Conservation (phyloP, 2,888 invertebrate species). For the Drosophila nigritarsus region DNA sequence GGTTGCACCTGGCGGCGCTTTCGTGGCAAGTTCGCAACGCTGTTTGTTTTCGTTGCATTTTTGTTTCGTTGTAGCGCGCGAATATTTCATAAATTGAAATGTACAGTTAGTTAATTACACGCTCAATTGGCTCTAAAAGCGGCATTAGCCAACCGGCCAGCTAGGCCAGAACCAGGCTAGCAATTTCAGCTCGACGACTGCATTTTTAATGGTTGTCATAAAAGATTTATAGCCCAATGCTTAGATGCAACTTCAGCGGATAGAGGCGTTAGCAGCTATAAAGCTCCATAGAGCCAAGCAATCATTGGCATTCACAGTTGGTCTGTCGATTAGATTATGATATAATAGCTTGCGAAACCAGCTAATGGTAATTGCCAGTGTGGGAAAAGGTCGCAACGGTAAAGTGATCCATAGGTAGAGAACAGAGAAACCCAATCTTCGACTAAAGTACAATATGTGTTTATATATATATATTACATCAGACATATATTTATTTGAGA, state of each 20-base stretch:
- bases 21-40: slow-evolving; percentile 32
- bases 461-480: not conserved
- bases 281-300: slow-evolving; percentile 8
- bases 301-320: slow-evolving; percentile 43
- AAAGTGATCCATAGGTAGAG: no score
- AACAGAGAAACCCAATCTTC: not conserved
- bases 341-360: slow-evolving; percentile 44
- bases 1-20: slow-evolving; percentile 66
- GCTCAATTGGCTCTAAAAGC: slow-evolving; percentile 75
- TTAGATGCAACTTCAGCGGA: slow-evolving; percentile 17
- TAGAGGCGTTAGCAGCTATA: slow-evolving; percentile 42
- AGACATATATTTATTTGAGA: not conserved
- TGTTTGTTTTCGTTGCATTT: slow-evolving; percentile 32
- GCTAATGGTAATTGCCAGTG: slow-evolving; percentile 9
- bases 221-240: slow-evolving; percentile 69
- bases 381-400: slow-evolving; percentile 22
- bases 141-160: slow-evolving; percentile 58
- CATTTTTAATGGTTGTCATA: slow-evolving; percentile 66
- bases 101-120: slow-evolving; percentile 81
- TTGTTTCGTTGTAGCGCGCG: slow-evolving; percentile 29
- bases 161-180: slow-evolving; percentile 37
- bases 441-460: not conserved
- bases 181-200: slow-evolving; percentile 54
- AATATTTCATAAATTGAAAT: slow-evolving; percentile 78
- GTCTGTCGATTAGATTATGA: slow-evolving; percentile 30